Conservation (phyloP, 2,888 invertebrate genomes). For the Chymomyza procnemis region DNA sequence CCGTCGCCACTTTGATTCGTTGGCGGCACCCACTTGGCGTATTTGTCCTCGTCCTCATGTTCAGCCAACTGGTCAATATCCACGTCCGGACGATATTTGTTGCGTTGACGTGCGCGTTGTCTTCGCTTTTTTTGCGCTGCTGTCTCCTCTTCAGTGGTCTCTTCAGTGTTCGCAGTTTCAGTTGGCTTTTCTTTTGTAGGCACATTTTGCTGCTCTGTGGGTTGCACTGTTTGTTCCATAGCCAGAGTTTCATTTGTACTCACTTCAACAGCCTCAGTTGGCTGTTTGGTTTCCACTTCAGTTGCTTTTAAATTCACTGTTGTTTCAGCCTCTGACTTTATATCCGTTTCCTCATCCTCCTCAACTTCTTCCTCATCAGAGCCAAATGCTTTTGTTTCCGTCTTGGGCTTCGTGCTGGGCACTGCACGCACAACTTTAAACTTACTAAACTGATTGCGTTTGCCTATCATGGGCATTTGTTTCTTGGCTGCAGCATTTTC, state of each 20-base stretch:
- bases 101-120: conserved; percentile 72
- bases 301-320: conserved; percentile 4
- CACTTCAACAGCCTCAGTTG: conserved; percentile 20
- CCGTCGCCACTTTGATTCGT: conserved; percentile 87
- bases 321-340: conserved; percentile 7
- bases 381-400: conserved; percentile 50
- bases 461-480: conserved; percentile 79
- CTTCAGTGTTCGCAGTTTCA: conserved; percentile 10
- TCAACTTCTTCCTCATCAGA: conserved; percentile 65
- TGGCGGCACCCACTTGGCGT: conserved; percentile 89
- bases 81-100: conserved; percentile 74
- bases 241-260: conserved; percentile 12
- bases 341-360: conserved; percentile 43
- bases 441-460: conserved; percentile 77
- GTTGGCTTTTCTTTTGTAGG: not conserved
- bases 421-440: conserved; percentile 67
- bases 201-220: not conserved
- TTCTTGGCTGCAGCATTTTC: conserved; percentile 26
- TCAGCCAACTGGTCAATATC: conserved; percentile 78
- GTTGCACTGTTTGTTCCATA: not conserved
- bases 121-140: conserved; percentile 61
- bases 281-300: not conserved
- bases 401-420: conserved; percentile 27
- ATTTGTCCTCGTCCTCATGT: conserved; percentile 81
- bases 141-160: conserved; percentile 17